Evolutionary conservation across 2,888 invertebrate species (phyloP).

Genomic region (Labia minor): DNA sequence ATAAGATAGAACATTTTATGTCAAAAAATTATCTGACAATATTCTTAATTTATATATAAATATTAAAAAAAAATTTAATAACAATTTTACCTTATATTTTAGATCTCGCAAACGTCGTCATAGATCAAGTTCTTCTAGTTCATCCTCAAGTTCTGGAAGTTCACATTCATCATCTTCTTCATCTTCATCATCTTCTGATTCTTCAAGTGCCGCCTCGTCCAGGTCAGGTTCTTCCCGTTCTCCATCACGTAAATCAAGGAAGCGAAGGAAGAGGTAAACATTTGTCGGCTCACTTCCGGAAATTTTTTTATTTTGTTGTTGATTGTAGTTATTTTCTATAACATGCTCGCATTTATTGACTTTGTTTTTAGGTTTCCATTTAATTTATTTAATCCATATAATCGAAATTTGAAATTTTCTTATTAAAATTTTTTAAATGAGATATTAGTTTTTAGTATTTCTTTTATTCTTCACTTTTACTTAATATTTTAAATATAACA

Average conservation of each 20-base stretch:
- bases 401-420: too few species aligned
- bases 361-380: too few species aligned
- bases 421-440: too few species aligned
- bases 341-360: neutral
- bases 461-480: too few species aligned
- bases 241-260: slow-evolving; percentile 26
- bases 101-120: slow-evolving; percentile 26
- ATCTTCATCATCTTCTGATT: slow-evolving; percentile 44
- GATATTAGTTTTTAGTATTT: too few species aligned
- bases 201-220: slow-evolving; percentile 52
- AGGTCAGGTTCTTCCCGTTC: slow-evolving; percentile 26
- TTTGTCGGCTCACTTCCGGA: slow-evolving; percentile 1
- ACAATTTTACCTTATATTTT: too few species aligned
- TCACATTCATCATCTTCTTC: slow-evolving; percentile 41
- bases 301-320: neutral
- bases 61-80: too few species aligned
- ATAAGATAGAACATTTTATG: too few species aligned
- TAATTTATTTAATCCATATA: too few species aligned
- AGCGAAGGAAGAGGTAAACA: slow-evolving; percentile 27
- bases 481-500: too few species aligned
- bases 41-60: too few species aligned
- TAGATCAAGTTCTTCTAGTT: slow-evolving; percentile 40
- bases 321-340: neutral
- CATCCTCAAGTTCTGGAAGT: slow-evolving; percentile 41
- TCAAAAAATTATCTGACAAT: too few species aligned